A percentile compares a stretch with the other conserved stretches of the same genome.
Evolutionary conservation across 2,888 invertebrate species (phyloP).

Genomic region (Smittia sp.): DNA sequence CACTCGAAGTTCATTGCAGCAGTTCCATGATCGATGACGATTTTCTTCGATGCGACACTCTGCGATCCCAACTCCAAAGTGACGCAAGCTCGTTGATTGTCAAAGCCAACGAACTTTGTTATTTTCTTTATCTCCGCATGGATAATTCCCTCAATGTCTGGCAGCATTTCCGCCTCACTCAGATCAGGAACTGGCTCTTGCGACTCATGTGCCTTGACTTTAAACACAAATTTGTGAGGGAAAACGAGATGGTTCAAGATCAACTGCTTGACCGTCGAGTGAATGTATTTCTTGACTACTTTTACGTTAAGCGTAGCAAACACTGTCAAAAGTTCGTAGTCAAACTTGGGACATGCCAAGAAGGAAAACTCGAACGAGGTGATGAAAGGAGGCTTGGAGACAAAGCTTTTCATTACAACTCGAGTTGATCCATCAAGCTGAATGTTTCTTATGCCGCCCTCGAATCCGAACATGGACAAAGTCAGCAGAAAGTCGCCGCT

Average conservation of each 20-base stretch:
- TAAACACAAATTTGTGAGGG: slow-evolving; percentile 11
- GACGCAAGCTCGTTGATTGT: not conserved
- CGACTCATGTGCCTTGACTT: not conserved
- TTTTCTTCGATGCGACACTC: not conserved
- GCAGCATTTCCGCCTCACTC: not conserved
- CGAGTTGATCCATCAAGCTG: slow-evolving; percentile 6
- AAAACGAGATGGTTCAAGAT: not conserved
- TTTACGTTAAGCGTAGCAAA: not conserved
- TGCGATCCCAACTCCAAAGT: not conserved
- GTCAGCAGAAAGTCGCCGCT: slow-evolving; percentile 16
- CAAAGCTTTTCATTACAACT: not conserved
- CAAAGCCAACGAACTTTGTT: not conserved
- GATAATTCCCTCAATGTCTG: slow-evolving; percentile 7
- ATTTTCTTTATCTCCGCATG: not conserved
- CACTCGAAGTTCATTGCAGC: too few relatives aligned
- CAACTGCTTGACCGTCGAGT: not conserved
- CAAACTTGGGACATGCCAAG: not conserved
- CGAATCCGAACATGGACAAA: slow-evolving; percentile 5
- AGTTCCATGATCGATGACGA: not conserved
- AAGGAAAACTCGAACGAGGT: slow-evolving; percentile 10
- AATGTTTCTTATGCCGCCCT: slow-evolving; percentile 23
- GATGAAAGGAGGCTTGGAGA: not conserved
- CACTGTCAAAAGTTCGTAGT: not conserved
- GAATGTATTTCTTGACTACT: not conserved
- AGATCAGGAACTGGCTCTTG: not conserved